These are phyloP conservation scores for Lasius platythorax DNA, from an alignment of 2,888 invertebrate genomes.

Conservation along the genomic window DNA sequence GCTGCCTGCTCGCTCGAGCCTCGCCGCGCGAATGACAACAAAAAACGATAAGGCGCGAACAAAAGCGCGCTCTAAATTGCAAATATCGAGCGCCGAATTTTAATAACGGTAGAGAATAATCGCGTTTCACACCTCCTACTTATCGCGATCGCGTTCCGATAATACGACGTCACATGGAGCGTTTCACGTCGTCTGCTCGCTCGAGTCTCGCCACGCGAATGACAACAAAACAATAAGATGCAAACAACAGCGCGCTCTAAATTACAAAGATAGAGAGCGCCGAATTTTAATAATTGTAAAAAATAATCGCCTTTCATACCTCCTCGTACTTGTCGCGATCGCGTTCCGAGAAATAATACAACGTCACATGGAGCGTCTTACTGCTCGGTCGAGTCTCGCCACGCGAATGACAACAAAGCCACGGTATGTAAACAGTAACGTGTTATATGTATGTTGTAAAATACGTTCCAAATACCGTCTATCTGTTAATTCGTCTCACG, in stretches of 20 bases:
- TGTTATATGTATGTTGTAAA: too few species aligned
- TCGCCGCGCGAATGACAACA: not conserved
- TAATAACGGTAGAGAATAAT: not conserved
- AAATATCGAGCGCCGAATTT: too few species aligned
- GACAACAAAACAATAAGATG: not conserved
- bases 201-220: not conserved
- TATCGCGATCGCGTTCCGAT: too few species aligned
- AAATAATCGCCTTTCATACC: too few species aligned
- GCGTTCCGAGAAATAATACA: not conserved
- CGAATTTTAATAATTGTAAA: not conserved
- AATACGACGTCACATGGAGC: too few species aligned
- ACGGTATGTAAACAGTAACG: not conserved
- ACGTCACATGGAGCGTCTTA: not conserved
- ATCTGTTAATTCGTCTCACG: not conserved
- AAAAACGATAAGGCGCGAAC: not conserved
- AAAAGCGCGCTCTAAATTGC: too few species aligned
- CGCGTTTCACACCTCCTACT: not conserved
- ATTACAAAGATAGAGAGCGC: not conserved
- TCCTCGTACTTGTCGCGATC: not conserved
- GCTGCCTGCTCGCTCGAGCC: not conserved
- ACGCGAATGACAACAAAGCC: not conserved
- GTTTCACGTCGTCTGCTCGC: not conserved
- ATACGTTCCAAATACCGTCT: too few species aligned
- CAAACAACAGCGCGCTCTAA: not conserved
- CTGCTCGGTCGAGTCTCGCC: not conserved